Percentiles rank a stretch among this genome's conserved stretches.
These are phyloP conservation scores for Andrena marginata DNA, from an alignment of 2,888 invertebrate species.

Conservation along the genomic window DNA sequence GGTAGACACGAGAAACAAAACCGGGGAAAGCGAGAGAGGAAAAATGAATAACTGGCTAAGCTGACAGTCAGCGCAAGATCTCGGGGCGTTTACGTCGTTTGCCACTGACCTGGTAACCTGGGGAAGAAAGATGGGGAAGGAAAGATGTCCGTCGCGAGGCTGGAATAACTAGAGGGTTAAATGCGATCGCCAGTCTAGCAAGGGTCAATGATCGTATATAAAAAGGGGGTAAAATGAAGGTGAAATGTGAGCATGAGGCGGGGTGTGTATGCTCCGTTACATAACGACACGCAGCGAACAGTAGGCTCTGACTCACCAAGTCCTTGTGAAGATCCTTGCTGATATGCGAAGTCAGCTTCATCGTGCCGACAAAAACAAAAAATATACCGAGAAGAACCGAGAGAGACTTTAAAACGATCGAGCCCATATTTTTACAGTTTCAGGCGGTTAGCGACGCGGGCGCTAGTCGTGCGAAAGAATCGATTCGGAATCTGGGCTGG, in stretches of 20 bases:
- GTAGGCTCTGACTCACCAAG: slow-evolving; percentile 89
- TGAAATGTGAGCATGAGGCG: slow-evolving; percentile 13
- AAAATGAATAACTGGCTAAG: background rate
- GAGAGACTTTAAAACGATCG: slow-evolving; percentile 95
- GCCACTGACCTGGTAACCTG: too few species aligned
- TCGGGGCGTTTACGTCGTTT: background rate
- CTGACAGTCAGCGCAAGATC: slow-evolving; percentile 10
- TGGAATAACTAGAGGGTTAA: background rate
- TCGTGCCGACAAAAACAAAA: slow-evolving; percentile 97
- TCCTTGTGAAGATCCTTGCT: slow-evolving; percentile 98
- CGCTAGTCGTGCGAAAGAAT: slow-evolving; percentile 48
- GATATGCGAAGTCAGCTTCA: slow-evolving; percentile 95
- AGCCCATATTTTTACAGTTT: slow-evolving; percentile 85
- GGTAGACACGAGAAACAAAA: background rate
- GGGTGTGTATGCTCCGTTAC: slow-evolving; percentile 45
- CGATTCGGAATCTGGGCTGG: slow-evolving; percentile 59
- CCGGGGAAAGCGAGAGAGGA: background rate
- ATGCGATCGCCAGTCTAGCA: background rate
- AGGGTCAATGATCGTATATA: background rate
- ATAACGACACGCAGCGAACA: slow-evolving; percentile 34
- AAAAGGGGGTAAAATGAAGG: background rate
- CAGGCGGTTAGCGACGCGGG: slow-evolving; percentile 36
- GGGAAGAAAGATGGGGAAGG: slow-evolving; percentile 8
- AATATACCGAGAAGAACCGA: slow-evolving; percentile 96
- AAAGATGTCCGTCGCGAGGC: slow-evolving; percentile 5